Evolutionary conservation across 23 tunicate genomes (phyloP), one percentile per base, ranked within the genome.

Genomic region (Phallusia fumigata): DNA sequence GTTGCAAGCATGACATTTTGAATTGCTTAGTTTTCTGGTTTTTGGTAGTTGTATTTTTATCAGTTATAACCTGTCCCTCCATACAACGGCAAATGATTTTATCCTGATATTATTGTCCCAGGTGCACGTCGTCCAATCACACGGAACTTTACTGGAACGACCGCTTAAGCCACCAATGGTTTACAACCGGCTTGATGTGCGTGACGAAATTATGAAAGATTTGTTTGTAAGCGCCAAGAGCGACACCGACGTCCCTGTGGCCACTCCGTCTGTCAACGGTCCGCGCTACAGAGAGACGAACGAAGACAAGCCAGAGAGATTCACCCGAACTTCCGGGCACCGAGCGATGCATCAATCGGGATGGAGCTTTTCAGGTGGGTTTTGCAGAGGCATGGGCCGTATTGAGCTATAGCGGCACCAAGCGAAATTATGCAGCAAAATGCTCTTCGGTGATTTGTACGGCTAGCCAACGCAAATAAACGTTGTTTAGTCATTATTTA

Each of bases 321-420:
- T 44, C 35, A 83, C 88, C 0, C 76, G 94, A 24, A 78, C 65
- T 33, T 89, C 88, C 19, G 94, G 94, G 0, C 88, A 86, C 40
- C 76, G 94, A 50, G 80, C 94, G 52, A 89, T 89, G 94, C 94
- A 89, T 45, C 85, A 79, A 76, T 89, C 94, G 3, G 94, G 94
- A 58, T 89, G 88, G 88, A 89, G 94, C 53, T 89, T 89, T 80
- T 84, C 94, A 74, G 94, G 94, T 84, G 19, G 26, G 69, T 58
- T 11, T 5, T 5, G 47, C 47, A 10, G 47, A 79, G 18, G 35
- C 26, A 5, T 79, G 32, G 32, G n/a, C n/a, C n/a, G n/a, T n/a
- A n/a, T n/a, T n/a, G n/a, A n/a, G n/a, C n/a, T n/a, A n/a, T n/a
- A n/a, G n/a, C n/a, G n/a, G n/a, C n/a, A n/a, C n/a, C n/a, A n/a